Evolutionary conservation across 2,797 vertebrate species (phyloP).

Genomic region (Spatula versicolor): DNA sequence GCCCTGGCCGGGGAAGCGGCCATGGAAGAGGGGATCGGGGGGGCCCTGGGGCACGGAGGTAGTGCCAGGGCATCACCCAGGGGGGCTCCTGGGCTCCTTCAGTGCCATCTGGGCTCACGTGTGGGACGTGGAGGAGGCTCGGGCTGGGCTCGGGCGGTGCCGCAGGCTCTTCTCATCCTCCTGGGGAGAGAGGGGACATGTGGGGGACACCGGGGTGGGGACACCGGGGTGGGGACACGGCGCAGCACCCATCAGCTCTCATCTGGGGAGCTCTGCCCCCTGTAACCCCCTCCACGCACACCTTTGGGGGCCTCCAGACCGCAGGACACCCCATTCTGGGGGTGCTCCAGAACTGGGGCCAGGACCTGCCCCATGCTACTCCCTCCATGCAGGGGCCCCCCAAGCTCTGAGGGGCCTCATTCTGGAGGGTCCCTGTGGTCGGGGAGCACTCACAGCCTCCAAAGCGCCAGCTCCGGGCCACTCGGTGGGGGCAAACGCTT

Average conservation of each 20-base stretch:
- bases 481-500: conserved; percentile 76
- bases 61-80: not conserved
- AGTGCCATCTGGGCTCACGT: not conserved
- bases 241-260: not conserved
- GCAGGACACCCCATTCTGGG: not conserved
- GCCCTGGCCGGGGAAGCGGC: not conserved
- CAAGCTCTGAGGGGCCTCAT: not conserved
- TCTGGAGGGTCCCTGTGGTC: accelerated
- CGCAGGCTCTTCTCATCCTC: conserved; percentile 68
- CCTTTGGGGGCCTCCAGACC: no score
- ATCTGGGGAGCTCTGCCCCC: not conserved
- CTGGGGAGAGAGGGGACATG: conserved; percentile 13
- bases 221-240: not conserved
- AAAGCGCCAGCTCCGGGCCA: conserved; percentile 81
- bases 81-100: not conserved
- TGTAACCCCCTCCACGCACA: no score
- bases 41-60: not conserved
- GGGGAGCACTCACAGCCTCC: conserved; percentile 76
- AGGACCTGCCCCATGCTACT: not conserved
- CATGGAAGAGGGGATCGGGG: no score
- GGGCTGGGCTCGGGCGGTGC: conserved; percentile 25
- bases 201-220: not conserved
- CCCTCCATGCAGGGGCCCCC: not conserved
- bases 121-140: not conserved
- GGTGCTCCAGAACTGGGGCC: not conserved